Evolutionary conservation across 2,113 vertebrate species (phyloP).

Genomic region (Pachyramphus minor): DNA sequence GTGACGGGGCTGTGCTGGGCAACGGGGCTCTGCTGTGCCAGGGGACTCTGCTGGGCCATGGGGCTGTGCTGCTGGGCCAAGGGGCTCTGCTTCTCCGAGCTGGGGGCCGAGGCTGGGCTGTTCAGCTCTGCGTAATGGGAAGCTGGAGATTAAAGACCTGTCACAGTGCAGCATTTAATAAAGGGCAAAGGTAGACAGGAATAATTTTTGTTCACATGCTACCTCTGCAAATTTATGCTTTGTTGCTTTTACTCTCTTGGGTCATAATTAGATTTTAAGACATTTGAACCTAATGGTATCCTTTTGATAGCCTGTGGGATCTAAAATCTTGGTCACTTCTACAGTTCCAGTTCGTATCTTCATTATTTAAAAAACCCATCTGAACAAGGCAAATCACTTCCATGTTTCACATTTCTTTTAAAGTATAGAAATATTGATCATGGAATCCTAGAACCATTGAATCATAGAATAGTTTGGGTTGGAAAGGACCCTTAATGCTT

Average conservation of each 20-base stretch:
- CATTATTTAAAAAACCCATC: background rate
- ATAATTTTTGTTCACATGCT: background rate
- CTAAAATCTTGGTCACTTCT: background rate
- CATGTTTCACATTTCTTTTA: background rate
- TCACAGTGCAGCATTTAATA: background rate
- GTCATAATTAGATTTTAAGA: constrained; percentile 32
- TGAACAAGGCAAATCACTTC: background rate
- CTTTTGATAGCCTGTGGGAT: background rate
- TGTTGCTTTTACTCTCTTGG: background rate
- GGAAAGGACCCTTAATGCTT: background rate
- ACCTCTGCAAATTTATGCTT: background rate
- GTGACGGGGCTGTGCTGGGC: constrained; percentile 72
- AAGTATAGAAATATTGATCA: background rate
- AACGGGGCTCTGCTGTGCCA: constrained; percentile 74
- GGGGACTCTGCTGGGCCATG: constrained; percentile 79
- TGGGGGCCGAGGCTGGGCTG: constrained; percentile 88
- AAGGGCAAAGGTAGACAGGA: constrained; percentile 5
- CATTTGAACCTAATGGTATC: background rate
- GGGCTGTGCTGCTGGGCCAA: constrained; percentile 89
- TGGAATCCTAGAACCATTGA: background rate
- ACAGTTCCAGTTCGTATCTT: background rate
- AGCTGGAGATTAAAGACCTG: constrained; percentile 24
- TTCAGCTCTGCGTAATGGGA: constrained; percentile 78
- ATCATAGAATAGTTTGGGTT: background rate
- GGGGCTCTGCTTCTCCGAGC: constrained; percentile 95